Conservation (phyloP, 2,797 vertebrate species). For the Oreortyx pictus region DNA sequence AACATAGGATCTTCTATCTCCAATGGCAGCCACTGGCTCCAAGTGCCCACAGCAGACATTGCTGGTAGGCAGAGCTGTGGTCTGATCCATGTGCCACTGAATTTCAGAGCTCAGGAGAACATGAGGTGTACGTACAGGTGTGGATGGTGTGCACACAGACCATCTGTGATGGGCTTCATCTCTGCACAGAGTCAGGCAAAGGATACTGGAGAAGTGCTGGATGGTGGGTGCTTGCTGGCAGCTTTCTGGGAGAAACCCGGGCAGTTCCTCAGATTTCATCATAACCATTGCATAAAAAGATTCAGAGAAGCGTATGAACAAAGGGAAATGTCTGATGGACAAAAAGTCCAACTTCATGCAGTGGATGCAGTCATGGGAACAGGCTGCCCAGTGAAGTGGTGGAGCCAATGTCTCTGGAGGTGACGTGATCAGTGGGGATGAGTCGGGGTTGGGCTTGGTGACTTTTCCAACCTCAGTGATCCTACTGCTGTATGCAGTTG, state of each 20-base stretch:
- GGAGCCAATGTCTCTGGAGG: too few relatives aligned
- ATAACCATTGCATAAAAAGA: background rate
- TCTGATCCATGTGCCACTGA: background rate
- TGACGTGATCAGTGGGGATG: too few relatives aligned
- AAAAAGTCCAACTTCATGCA: background rate
- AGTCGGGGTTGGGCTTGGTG: too few relatives aligned
- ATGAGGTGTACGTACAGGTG: background rate
- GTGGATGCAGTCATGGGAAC: background rate
- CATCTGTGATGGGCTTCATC: background rate
- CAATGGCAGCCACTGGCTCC: background rate
- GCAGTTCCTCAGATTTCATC: background rate
- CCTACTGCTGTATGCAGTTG: too few relatives aligned
- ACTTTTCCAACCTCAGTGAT: too few relatives aligned
- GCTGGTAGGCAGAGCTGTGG: background rate
- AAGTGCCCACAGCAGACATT: fast-evolving
- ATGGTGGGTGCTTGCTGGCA: too few relatives aligned
- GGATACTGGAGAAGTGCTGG: background rate
- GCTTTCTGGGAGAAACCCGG: background rate
- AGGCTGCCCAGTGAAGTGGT: too few relatives aligned
- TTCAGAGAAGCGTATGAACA: background rate
- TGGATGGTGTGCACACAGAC: fast-evolving
- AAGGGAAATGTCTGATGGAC: fast-evolving
- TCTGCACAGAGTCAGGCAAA: background rate
- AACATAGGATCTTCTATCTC: background rate
- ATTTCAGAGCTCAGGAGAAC: background rate